Evolutionary conservation across 2,113 vertebrate species (phyloP).

Genomic region (Solea senegalensis): DNA sequence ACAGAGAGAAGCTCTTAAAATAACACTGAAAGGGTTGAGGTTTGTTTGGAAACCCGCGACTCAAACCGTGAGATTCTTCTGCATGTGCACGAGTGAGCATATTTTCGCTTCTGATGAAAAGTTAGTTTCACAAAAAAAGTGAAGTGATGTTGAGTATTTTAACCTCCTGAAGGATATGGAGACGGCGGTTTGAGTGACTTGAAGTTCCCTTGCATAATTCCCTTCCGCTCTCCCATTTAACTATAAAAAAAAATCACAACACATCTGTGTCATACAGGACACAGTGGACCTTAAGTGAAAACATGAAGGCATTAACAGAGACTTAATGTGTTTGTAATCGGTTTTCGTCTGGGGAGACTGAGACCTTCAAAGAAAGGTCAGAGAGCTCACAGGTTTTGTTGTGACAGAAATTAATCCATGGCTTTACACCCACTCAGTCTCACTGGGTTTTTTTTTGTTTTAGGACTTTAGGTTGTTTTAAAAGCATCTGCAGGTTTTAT

Average conservation of each 20-base stretch:
- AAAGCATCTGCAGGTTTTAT: slow-evolving; percentile 10
- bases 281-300: neutral
- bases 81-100: neutral
- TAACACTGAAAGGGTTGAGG: slow-evolving; percentile 11
- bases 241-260: slow-evolving; percentile 2
- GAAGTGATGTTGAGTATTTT: no score
- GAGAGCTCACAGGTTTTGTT: slow-evolving; percentile 18
- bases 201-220: neutral
- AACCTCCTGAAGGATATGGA: no score
- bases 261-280: slow-evolving; percentile 19
- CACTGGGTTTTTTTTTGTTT: neutral
- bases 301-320: slow-evolving; percentile 10
- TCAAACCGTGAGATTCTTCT: neutral
- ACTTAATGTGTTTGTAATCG: slow-evolving; percentile 43
- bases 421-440: slow-evolving; percentile 34
- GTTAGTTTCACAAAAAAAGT: no score
- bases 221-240: neutral
- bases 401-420: slow-evolving; percentile 38
- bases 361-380: slow-evolving; percentile 55
- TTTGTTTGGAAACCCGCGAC: neutral
- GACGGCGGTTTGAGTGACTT: neutral
- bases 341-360: slow-evolving; percentile 28
- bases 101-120: no score
- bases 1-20: neutral
- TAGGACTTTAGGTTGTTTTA: slow-evolving; percentile 4